Percentiles rank a stretch among this genome's conserved stretches.
These are phyloP conservation scores for Drosophila robusta DNA, from an alignment of 2,888 invertebrate species.

Conservation along the genomic window DNA sequence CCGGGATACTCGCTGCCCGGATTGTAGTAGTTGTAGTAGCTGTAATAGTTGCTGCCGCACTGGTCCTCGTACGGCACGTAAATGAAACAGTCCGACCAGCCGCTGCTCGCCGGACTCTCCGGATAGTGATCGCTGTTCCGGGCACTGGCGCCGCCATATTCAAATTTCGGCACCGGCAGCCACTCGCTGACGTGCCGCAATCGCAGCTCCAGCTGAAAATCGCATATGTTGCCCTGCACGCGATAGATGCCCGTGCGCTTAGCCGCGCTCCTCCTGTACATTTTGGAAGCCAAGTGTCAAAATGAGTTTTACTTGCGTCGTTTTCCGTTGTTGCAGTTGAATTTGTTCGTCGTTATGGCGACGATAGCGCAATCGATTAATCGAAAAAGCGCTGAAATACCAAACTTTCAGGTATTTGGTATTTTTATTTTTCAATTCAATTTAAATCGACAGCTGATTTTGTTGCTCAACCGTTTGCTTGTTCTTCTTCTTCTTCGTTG, in stretches of 20 bases:
- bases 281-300: constrained; percentile 14
- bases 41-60: constrained; percentile 33
- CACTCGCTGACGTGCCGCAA: constrained; percentile 79
- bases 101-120: constrained; percentile 20
- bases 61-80: constrained; percentile 43
- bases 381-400: constrained; percentile 16
- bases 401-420: background rate
- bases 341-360: constrained; percentile 53
- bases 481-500: no score
- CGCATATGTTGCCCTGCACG: constrained; percentile 74
- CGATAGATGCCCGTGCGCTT: constrained; percentile 83
- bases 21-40: constrained; percentile 49
- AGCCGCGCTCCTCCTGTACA: constrained; percentile 43
- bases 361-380: constrained; percentile 29
- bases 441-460: no score
- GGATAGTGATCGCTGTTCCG: constrained; percentile 32
- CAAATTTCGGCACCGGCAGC: constrained; percentile 83
- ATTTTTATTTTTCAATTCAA: no score
- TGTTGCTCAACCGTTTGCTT: no score
- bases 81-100: constrained; percentile 40
- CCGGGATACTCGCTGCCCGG: constrained; percentile 17
- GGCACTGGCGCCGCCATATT: constrained; percentile 56
- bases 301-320: constrained; percentile 60
- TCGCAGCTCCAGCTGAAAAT: constrained; percentile 56
- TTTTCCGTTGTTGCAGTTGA: constrained; percentile 10